These are phyloP conservation scores for Glomeris marginata DNA, from an alignment of 2,888 invertebrate genomes.

Conservation along the genomic window DNA sequence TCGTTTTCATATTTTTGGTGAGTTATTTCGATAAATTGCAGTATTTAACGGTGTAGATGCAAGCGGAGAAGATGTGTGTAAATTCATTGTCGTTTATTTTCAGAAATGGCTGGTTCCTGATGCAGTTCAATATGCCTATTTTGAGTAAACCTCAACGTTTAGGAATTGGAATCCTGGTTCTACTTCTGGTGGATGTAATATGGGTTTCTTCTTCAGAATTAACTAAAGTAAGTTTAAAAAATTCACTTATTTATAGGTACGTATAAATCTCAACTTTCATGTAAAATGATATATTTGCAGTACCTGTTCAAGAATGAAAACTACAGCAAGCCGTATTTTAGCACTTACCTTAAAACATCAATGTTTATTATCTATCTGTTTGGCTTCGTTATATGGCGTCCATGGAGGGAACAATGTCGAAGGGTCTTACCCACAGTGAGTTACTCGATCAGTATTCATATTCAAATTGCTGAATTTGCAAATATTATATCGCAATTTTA, in stretches of 20 bases:
- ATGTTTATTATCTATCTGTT: conserved; percentile 83
- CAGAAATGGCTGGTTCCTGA: too few relatives aligned
- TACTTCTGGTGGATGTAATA: conserved; percentile 80
- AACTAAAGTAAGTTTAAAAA: conserved; percentile 54
- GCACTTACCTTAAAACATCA: conserved; percentile 86
- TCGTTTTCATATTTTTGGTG: too few relatives aligned
- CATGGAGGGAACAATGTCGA: conserved; percentile 75
- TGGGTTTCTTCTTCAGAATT: conserved; percentile 94
- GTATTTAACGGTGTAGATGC: too few relatives aligned
- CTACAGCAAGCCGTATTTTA: conserved; percentile 87
- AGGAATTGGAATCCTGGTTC: conserved; percentile 66
- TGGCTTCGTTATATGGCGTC: conserved; percentile 73
- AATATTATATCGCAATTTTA: not conserved
- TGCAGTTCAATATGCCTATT: conserved; percentile 13
- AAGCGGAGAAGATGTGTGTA: too few relatives aligned
- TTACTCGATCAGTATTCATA: not conserved
- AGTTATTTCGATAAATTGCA: too few relatives aligned
- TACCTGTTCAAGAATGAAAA: conserved; percentile 68
- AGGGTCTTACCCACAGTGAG: too few relatives aligned
- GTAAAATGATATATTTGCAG: conserved; percentile 39
- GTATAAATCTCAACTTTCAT: not conserved
- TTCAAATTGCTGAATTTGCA: too few relatives aligned
- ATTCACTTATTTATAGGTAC: not conserved
- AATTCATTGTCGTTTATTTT: too few relatives aligned
- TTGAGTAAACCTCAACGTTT: conserved; percentile 31